These are phyloP conservation scores for Pheucticus melanocephalus DNA, from an alignment of 2,113 vertebrate genomes.

Conservation along the genomic window DNA sequence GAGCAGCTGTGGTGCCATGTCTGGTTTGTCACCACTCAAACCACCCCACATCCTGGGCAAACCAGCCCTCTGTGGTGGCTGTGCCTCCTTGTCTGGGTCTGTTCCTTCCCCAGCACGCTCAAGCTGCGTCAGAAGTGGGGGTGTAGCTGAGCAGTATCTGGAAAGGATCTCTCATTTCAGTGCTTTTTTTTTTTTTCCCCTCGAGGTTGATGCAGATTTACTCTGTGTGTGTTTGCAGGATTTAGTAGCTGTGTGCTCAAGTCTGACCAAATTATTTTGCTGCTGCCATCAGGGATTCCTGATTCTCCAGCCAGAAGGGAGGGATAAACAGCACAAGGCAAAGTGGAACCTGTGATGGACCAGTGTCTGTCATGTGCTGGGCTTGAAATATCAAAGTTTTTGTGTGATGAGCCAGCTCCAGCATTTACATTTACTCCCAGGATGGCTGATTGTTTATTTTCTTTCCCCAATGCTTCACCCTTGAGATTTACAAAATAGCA, in stretches of 20 bases:
- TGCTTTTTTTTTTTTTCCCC: not conserved
- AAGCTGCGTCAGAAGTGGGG: not conserved
- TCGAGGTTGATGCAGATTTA: not conserved
- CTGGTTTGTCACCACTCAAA: not conserved
- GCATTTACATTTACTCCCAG: not conserved
- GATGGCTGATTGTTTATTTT: not conserved
- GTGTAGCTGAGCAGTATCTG: not conserved
- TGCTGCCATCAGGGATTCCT: not conserved
- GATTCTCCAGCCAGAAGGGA: not conserved
- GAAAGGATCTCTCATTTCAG: not conserved
- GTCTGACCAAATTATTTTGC: not conserved
- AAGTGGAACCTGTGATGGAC: not conserved
- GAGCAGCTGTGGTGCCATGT: not conserved
- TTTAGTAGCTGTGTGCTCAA: fast-evolving
- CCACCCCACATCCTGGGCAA: not conserved
- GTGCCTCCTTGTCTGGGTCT: not conserved
- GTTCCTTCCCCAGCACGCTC: not conserved
- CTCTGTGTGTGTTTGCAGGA: not conserved
- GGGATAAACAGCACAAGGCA: not conserved
- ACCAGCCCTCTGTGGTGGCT: not conserved
- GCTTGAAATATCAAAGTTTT: not conserved
- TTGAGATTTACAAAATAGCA: not conserved
- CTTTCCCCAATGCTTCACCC: not conserved
- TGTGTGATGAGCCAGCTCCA: not conserved
- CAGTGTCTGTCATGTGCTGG: not conserved